These are phyloP conservation scores for Heterodera carotae DNA, from an alignment of 1,140 invertebrate species.

Conservation along the genomic window DNA sequence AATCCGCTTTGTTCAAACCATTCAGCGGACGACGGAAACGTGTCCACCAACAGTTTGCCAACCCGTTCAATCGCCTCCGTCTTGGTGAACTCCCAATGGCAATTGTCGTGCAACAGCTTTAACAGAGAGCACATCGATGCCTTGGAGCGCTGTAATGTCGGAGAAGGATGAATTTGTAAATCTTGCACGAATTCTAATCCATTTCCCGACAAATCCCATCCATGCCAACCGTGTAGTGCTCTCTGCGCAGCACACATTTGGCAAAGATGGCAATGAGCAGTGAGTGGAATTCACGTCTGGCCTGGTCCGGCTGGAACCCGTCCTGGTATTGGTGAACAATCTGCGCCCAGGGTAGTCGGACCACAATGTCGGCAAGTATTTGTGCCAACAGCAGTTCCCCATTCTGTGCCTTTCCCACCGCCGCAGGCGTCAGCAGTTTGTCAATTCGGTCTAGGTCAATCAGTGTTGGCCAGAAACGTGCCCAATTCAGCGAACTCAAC, in stretches of 20 bases:
- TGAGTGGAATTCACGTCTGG: conserved; percentile 46
- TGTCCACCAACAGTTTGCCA: conserved; percentile 30
- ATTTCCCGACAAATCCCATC: neutral
- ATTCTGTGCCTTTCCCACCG: neutral
- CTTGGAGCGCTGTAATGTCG: conserved; percentile 43
- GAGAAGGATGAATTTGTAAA: too few species aligned
- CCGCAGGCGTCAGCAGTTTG: conserved; percentile 29
- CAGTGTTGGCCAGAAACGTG: conserved; percentile 50
- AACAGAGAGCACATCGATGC: conserved; percentile 45
- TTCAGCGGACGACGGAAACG: conserved; percentile 33
- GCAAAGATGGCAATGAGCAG: conserved; percentile 40
- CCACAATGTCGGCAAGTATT: conserved; percentile 39
- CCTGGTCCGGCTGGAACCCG: conserved; percentile 43
- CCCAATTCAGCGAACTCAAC: conserved; percentile 40
- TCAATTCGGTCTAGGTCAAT: conserved; percentile 43
- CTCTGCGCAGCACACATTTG: conserved; percentile 27
- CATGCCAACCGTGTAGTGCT: conserved; percentile 42
- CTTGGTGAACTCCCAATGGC: conserved; percentile 47
- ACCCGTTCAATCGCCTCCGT: conserved; percentile 40
- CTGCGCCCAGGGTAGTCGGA: conserved; percentile 43
- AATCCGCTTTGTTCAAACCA: conserved; percentile 24
- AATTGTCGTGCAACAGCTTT: conserved; percentile 18
- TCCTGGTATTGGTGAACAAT: conserved; percentile 38
- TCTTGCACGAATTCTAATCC: too few species aligned
- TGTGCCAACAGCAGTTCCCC: conserved; percentile 17